Evolutionary conservation across 37 sponge, comb jelly and placozoan species (phyloP).

Genomic region (Axinella damicornis): DNA sequence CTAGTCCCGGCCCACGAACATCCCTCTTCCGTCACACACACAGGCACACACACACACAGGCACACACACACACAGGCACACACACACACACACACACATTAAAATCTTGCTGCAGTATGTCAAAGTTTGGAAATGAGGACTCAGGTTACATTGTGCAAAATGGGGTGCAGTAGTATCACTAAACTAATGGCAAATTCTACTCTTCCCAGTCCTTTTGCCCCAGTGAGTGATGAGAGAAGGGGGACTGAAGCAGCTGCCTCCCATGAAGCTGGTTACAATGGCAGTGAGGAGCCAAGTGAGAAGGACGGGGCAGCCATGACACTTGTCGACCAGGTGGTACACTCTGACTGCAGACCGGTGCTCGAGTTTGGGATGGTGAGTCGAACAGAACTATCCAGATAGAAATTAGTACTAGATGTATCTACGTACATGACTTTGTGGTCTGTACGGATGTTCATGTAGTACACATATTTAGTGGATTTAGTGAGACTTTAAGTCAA

Average conservation of each 20-base stretch:
- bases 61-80: constrained; percentile 39
- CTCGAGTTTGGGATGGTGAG: constrained; percentile 58
- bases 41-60: constrained; percentile 40
- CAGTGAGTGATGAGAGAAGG: constrained; percentile 10
- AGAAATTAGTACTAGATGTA: too few species aligned
- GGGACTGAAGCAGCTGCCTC: background rate
- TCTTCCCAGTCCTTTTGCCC: constrained; percentile 37
- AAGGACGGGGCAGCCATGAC: constrained; percentile 24
- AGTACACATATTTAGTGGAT: background rate
- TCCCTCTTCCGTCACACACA: too few species aligned
- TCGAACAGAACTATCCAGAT: too few species aligned
- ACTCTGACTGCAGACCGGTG: constrained; percentile 65
- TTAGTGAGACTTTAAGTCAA: too few species aligned
- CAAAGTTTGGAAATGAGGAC: too few species aligned
- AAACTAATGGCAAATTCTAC: background rate
- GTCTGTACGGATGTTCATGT: background rate
- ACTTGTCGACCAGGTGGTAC: constrained; percentile 40
- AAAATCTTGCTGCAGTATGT: too few species aligned
- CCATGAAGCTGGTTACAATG: background rate
- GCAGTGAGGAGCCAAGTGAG: constrained; percentile 3
- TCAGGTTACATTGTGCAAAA: too few species aligned
- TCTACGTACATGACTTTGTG: background rate
- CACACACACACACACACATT: constrained; percentile 17
- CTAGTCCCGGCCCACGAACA: too few species aligned
- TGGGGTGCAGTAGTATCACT: too few species aligned